These are phyloP conservation scores for Cryptus armator DNA, from an alignment of 2,888 invertebrate genomes.

Conservation along the genomic window DNA sequence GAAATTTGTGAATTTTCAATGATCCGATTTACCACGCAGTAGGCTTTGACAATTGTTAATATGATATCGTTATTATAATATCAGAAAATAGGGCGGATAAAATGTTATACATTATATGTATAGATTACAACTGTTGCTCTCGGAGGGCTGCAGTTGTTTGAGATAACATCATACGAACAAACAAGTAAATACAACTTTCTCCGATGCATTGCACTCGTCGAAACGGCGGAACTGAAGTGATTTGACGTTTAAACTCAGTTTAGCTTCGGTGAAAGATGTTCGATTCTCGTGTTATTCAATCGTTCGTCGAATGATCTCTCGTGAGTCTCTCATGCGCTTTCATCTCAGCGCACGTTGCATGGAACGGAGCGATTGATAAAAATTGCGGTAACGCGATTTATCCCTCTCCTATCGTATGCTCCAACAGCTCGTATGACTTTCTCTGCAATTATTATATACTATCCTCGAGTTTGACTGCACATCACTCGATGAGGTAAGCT, in stretches of 20 bases:
- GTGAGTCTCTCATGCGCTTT: constrained; percentile 6
- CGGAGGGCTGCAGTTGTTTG: neutral
- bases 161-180: constrained; percentile 15
- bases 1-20: neutral
- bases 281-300: constrained; percentile 29
- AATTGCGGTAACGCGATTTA: constrained; percentile 42
- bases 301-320: constrained; percentile 13
- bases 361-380: constrained; percentile 7
- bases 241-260: neutral
- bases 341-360: neutral
- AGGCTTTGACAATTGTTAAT: neutral
- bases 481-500: constrained; percentile 41
- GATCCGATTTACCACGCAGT: no score
- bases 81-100: no score
- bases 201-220: constrained; percentile 17
- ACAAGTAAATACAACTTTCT: constrained; percentile 30
- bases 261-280: constrained; percentile 8
- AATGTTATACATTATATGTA: no score
- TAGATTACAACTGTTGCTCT: neutral
- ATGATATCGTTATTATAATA: neutral
- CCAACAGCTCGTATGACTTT: constrained; percentile 53
- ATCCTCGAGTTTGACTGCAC: constrained; percentile 5
- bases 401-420: constrained; percentile 34
- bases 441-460: constrained; percentile 55
- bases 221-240: neutral